Base-by-base conservation (phyloP, 2,113 vertebrate species). In the Chunga burmeisteri region DNA sequence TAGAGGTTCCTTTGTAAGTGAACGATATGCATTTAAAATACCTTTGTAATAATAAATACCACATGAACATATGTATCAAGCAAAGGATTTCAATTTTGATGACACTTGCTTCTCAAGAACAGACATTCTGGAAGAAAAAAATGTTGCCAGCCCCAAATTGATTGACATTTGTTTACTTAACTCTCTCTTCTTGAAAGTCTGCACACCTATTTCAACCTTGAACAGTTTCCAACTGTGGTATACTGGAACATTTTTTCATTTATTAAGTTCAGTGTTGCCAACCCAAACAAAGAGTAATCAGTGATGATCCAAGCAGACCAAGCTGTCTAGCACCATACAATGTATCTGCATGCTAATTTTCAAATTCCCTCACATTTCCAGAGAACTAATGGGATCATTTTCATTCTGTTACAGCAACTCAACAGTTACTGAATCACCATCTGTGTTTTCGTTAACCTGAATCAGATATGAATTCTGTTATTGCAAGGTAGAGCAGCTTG, bases 401-500 rank as follows among this genome's bases (percentile, higher is more conserved):
- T 99, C 99, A 99, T 99, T 99, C 99, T 98, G 99, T 99, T 99
- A 99, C 98, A 99, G 98, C 98, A 99, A 99, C 99, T 99, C 99
- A 99, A 99, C 99, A 99, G 99, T 99, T 99, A 99, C 99, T 98
- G 98, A 99, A 99, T 99, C 99, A 98, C 99, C 99, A 99, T 99
- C 99, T 99, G 99, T 99, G 99, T 99, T 99, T 99, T 99, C 98
- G 99, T 99, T 99, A 99, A 99, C 99, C 99, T 99, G 99, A 99
- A 99, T 99, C 99, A 99, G 99, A 99, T 99, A 99, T 99, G 99
- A 99, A 99, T 99, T 99, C 98, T 99, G 98, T 99, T 99, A 99
- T 99, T 99, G 99, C 99, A 99, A 99, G 99, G 99, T 99, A 99
- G 98, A 99, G 99, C 99, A 99, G 99, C 99, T 99, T 98, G 99